A percentile compares a stretch with the other conserved stretches of the same genome.
Evolutionary conservation across 1,140 invertebrate species (phyloP).

Genomic region (Tetragonula clypearis): DNA sequence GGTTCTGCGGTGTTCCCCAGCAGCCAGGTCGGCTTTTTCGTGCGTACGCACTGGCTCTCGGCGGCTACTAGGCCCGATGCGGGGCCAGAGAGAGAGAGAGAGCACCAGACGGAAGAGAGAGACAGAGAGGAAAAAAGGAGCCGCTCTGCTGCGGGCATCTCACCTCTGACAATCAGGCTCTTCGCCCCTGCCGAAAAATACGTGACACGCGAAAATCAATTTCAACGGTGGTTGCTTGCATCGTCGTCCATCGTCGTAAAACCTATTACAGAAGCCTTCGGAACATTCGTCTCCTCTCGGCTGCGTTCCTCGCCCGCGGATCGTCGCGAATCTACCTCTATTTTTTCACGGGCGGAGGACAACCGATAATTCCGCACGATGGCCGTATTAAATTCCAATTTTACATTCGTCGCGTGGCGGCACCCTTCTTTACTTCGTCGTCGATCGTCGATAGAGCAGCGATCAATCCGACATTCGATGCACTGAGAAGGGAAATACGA

Average conservation of each 20-base stretch:
- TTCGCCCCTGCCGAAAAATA: constrained; percentile 65
- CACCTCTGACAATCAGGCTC: constrained; percentile 54
- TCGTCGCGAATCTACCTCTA: neutral
- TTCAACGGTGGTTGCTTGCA: constrained; percentile 69
- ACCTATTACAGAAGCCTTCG: constrained; percentile 52
- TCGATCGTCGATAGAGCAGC: neutral
- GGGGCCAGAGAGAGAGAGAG: neutral
- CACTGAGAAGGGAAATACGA: neutral
- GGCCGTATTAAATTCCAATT: constrained; percentile 22
- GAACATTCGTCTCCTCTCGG: neutral
- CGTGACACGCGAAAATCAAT: constrained; percentile 76
- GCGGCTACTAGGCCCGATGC: neutral
- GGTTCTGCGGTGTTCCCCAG: constrained; percentile 24
- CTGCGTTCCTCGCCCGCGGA: neutral
- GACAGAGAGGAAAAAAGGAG: constrained; percentile 55
- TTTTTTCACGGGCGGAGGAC: neutral
- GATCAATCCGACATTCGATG: neutral
- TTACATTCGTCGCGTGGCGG: constrained; percentile 3
- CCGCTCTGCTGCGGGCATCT: constrained; percentile 48
- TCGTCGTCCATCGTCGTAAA: constrained; percentile 51
- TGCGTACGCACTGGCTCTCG: neutral
- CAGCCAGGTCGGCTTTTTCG: constrained; percentile 14
- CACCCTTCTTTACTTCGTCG: neutral
- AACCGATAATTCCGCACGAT: neutral
- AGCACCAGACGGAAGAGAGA: neutral